These are phyloP conservation scores for Trematocara macrostoma DNA, from an alignment of 2,113 vertebrate species.

Conservation along the genomic window DNA sequence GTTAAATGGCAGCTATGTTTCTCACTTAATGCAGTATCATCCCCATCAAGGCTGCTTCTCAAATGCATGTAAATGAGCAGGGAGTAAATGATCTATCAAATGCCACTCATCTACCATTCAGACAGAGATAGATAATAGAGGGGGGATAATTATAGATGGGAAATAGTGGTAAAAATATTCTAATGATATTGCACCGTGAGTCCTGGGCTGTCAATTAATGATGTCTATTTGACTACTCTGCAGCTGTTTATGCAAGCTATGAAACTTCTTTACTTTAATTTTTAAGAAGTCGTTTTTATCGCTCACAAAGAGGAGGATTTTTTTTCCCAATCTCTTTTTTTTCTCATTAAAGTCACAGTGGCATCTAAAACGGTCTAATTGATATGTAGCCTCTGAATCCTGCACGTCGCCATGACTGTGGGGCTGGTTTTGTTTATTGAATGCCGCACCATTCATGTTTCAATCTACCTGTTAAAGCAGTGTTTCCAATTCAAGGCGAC, in stretches of 20 bases:
- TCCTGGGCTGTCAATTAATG: conserved; percentile 59
- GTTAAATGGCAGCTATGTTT: conserved; percentile 16
- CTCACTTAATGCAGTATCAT: conserved; percentile 23
- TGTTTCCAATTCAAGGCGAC: neutral
- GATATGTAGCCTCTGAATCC: conserved; percentile 46
- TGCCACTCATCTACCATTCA: conserved; percentile 60
- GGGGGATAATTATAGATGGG: conserved; percentile 46
- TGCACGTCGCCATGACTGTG: neutral
- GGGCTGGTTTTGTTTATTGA: conserved; percentile 53
- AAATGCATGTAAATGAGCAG: conserved; percentile 56
- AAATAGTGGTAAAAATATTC: conserved; percentile 54
- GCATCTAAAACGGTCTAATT: conserved; percentile 54
- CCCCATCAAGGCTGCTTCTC: conserved; percentile 38
- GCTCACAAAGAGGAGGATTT: conserved; percentile 6
- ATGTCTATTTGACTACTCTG: conserved; percentile 42
- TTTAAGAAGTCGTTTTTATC: conserved; percentile 28
- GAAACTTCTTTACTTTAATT: conserved; percentile 16
- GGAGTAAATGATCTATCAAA: conserved; percentile 62
- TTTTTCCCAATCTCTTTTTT: neutral
- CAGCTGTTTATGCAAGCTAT: conserved; percentile 45
- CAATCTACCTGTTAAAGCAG: conserved; percentile 35
- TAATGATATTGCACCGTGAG: conserved; percentile 53
- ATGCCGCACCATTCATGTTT: conserved; percentile 23
- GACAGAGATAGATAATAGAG: conserved; percentile 54
- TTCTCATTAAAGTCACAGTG: conserved; percentile 43